phyloP scores from a whole-genome alignment of 1,140 invertebrate genomes.

The Drosophila nikananu region DNA sequence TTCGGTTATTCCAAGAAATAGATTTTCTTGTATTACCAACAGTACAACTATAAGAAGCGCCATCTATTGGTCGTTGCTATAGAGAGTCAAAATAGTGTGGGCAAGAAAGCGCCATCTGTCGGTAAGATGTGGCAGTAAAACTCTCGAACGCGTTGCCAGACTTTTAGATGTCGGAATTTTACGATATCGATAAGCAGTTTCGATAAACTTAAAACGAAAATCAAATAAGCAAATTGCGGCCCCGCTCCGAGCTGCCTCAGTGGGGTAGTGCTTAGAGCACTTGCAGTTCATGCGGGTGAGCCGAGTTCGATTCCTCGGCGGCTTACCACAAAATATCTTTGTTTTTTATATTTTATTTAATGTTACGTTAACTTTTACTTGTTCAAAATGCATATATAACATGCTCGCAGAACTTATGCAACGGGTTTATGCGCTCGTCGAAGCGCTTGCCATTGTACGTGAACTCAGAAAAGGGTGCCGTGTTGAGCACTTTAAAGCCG shows the following conservation, averaged over 20 bases:
- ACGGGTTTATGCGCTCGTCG: conserved; percentile 85
- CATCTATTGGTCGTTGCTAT: too few species aligned
- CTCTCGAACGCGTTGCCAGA: too few species aligned
- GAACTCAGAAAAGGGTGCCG: conserved; percentile 86
- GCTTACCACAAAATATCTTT: not conserved
- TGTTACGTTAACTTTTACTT: not conserved
- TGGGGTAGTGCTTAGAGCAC: not conserved
- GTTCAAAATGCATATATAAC: conserved; percentile 46
- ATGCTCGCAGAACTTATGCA: conserved; percentile 65
- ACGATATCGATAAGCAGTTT: too few species aligned
- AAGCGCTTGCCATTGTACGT: conserved; percentile 87
- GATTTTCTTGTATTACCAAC: too few species aligned
- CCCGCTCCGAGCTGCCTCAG: accelerated
- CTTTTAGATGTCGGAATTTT: too few species aligned
- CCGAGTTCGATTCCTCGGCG: conserved; percentile 97
- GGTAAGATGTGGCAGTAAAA: too few species aligned
- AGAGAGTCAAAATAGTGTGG: too few species aligned
- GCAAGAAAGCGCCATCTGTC: too few species aligned
- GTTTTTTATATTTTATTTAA: not conserved
- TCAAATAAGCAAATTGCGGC: not conserved
- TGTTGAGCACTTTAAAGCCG: conserved; percentile 86
- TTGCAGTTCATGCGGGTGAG: conserved; percentile 92
- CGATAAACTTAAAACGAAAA: too few species aligned
- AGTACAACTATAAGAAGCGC: too few species aligned
- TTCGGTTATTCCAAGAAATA: too few species aligned